phyloP scores from a whole-genome alignment of 1,140 invertebrate species.

The Solenopsis fugax region DNA sequence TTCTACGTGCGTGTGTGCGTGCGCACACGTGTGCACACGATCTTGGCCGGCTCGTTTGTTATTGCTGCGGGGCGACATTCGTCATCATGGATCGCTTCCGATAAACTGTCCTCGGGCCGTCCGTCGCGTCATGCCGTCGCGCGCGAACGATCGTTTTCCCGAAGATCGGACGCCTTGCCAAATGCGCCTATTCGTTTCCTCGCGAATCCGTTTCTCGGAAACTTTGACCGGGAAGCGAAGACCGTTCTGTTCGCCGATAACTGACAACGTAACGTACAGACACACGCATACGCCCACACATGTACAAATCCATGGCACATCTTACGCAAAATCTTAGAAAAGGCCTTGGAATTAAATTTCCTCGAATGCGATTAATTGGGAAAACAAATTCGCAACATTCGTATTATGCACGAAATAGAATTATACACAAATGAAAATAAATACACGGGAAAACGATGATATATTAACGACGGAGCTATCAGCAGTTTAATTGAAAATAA shows the following conservation, averaged over 20 bases:
- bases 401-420: too few relatives aligned
- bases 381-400: too few relatives aligned
- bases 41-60: slow-evolving; percentile 17
- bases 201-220: not conserved
- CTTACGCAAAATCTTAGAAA: too few relatives aligned
- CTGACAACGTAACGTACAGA: not conserved
- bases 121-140: too few relatives aligned
- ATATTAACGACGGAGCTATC: too few relatives aligned
- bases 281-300: not conserved
- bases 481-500: not conserved
- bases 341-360: too few relatives aligned
- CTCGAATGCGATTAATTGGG: too few relatives aligned
- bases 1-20: slow-evolving; percentile 35
- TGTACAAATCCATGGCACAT: too few relatives aligned
- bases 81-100: slow-evolving; percentile 14
- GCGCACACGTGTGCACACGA: slow-evolving; percentile 4
- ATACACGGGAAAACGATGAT: too few relatives aligned
- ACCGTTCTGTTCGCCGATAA: not conserved
- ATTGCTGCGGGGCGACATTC: not conserved
- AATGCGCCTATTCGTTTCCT: not conserved
- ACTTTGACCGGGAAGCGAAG: not conserved
- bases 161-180: not conserved
- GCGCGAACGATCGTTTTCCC: not conserved
- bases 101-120: not conserved
- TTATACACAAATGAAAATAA: too few relatives aligned